Base-by-base conservation (phyloP, 2,888 invertebrate species). In the Torymus auratus region DNA sequence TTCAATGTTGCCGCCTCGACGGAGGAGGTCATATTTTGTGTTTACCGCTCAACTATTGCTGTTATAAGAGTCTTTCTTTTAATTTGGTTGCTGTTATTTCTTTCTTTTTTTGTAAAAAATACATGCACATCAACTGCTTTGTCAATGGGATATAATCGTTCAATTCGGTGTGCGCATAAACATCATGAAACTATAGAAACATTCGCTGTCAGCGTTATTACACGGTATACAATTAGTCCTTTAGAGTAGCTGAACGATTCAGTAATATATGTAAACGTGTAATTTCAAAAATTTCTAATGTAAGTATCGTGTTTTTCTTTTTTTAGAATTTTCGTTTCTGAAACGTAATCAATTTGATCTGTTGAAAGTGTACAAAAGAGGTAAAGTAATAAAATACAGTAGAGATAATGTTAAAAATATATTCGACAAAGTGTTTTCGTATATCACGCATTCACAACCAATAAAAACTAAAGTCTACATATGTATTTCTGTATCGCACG, bases 281-380 rank as follows among this genome's bases (percentile, higher is more conserved):
- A 12, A 61, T 53, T 61, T 62, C 14, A 52, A 72, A 53, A 62
- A 52, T 72, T 52, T 53, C 20, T 50, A 53, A 41, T 41, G 2
- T 20, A 20, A 20, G 41, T 41, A 41, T 41, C 41, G 7, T 41
- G 3, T 7, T 28, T 41, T 41, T 41, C 3, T 28, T 28, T 28
- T 56, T 62, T 52, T 52, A 53, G 62, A 72, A 72, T 62, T 62
- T n/a, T 23, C 23, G n/a, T 69, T 12, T 68, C 52, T 53, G n/a
- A 17, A 15, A 61, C 23, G 20, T 55, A 41, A 28, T 41, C 41
- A 41, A 10, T 41, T 41, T 41, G 41, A 41, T 41, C 7, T 41
- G 5, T 10, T 41, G 41, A 41, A 41, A 41, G 41, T 41, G 41
- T 41, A 41, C 41, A 41, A 41, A 41, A 41, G 41, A 41, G 41